Conservation (phyloP, 2,888 invertebrate species). For the Trachelus troglodyta region DNA sequence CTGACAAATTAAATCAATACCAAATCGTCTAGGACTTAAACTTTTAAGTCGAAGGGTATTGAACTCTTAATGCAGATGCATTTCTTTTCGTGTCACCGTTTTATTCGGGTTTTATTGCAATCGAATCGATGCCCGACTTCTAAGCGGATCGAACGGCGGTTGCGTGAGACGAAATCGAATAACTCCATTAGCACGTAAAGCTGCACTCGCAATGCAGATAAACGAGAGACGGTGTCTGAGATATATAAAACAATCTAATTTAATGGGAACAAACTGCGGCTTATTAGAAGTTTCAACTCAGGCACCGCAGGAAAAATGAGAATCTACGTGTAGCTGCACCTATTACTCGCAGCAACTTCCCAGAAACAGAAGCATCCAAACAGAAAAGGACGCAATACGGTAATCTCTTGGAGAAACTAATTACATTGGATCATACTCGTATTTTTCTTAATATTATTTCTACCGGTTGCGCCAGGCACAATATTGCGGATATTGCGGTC, state of each 20-base stretch:
- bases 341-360: neutral
- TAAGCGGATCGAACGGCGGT: neutral
- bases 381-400: neutral
- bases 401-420: conserved; percentile 12
- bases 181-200: neutral
- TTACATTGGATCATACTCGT: conserved; percentile 11
- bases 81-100: neutral
- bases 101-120: neutral
- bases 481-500: neutral
- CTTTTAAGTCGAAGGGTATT: neutral
- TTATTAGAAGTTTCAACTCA: neutral
- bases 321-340: neutral
- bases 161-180: neutral
- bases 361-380: neutral
- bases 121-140: neutral
- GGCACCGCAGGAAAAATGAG: neutral
- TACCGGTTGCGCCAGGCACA: neutral
- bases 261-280: neutral
- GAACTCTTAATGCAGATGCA: neutral
- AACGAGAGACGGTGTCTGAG: neutral
- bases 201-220: neutral
- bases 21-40: neutral
- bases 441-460: conserved; percentile 4
- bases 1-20: neutral
- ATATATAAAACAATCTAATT: neutral